Base-by-base conservation (phyloP, 2,113 vertebrate species). In the Labrus mixtus region DNA sequence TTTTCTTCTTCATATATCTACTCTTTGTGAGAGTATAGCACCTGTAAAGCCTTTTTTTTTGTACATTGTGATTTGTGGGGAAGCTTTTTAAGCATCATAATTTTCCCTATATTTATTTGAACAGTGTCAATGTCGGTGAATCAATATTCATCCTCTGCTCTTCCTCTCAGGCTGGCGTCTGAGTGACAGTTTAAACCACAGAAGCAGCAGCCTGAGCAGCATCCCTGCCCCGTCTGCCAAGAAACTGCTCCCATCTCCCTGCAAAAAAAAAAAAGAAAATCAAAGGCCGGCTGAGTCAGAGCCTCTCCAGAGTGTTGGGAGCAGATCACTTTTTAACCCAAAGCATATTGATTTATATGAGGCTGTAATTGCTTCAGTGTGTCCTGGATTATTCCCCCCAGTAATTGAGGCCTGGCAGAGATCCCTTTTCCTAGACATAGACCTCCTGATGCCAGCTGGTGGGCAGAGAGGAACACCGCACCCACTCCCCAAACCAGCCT, bases 341-440 rank as follows among this genome's bases (percentile, higher is more conserved):
- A 85, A 90, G 89, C 90, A 91, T 90, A 93, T 93, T 94, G 93
- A 94, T 95, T 94, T 93, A 93, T 94, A 91, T 79, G 82, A 69
- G 85, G 76, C 89, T 90, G 84, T 94, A 94, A 95, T 93, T 93
- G 93, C 91, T 95, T 94, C 94, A 93, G 90, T 89, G 88, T 94
- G 94, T 93, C 87, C 91, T 93, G 93, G 93, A 94, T 92, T 89
- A 90, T 89, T 91, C 85, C 86, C 84, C 71, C 78, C 88, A 75
- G 76, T 94, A 92, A 92, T 93, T 92, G 91, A 93, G 90, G 91
- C 87, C 90, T 94, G 92, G 93, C 91, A 87, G 61, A 73, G 74
- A 59, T 51, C 71, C 82, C 78, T 75, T 88, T 88, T 86, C 86
- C 84, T 91, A 89, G 88, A 93, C 89, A 90, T 90, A 77, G 77